These are phyloP conservation scores for Apodemus sylvaticus DNA, from an alignment of 2,113 vertebrate genomes.

Conservation along the genomic window DNA sequence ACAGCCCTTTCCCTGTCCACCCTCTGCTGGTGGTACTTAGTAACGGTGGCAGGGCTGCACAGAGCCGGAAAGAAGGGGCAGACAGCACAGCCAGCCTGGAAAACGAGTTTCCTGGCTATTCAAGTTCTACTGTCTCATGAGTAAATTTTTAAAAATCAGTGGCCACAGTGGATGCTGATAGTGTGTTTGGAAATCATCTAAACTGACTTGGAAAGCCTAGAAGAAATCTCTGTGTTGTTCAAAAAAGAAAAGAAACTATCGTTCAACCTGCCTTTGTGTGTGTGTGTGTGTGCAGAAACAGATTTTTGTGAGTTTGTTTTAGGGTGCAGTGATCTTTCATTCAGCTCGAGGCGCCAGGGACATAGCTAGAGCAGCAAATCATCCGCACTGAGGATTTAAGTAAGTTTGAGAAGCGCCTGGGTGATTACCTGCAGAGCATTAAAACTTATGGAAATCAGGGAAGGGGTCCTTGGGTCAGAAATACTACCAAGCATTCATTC, in stretches of 20 bases:
- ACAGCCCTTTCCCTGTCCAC: conserved; percentile 36
- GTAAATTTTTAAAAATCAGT: background rate
- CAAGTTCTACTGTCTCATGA: background rate
- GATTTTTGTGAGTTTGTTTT: background rate
- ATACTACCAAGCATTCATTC: background rate
- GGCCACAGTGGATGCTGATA: background rate
- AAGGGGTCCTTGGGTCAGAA: background rate
- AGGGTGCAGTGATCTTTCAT: background rate
- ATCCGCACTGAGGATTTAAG: conserved; percentile 22
- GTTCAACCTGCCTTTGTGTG: background rate
- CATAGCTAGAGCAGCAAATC: background rate
- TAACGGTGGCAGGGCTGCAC: background rate
- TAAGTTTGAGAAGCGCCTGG: background rate
- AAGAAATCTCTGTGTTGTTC: background rate
- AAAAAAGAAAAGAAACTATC: background rate
- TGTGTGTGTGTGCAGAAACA: background rate
- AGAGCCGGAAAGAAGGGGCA: background rate
- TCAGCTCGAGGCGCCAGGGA: background rate
- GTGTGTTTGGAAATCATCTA: conserved; percentile 4
- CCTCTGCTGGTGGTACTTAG: conserved; percentile 47
- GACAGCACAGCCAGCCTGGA: background rate
- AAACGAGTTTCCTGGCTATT: background rate
- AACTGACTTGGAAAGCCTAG: conserved; percentile 3
- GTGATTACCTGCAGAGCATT: conserved; percentile 22
- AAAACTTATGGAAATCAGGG: conserved; percentile 25